Percentiles rank a stretch among this genome's conserved stretches.
These are phyloP conservation scores for Polyommatus iphigenia DNA, from an alignment of 2,888 invertebrate species.

Conservation along the genomic window DNA sequence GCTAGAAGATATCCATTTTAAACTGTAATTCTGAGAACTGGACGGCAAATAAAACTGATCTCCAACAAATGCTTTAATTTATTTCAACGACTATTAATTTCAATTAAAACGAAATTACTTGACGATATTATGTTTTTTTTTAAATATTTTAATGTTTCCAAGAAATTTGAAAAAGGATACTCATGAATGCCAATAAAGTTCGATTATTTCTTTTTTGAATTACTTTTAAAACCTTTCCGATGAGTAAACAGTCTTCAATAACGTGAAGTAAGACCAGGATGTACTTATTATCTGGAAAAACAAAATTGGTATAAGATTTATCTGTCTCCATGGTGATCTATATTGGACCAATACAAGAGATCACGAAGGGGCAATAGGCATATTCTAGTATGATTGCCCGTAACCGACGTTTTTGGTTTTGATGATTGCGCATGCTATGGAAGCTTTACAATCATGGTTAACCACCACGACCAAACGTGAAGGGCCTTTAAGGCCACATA, in stretches of 20 bases:
- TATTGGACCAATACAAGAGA: no score
- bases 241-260: slow-evolving; percentile 61
- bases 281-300: slow-evolving; percentile 63
- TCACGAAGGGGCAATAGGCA: no score
- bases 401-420: no score
- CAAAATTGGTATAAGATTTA: no score
- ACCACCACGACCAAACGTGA: background rate
- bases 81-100: background rate
- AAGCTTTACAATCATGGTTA: background rate
- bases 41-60: background rate
- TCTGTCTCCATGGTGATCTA: no score
- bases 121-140: no score
- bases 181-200: no score
- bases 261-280: slow-evolving; percentile 73
- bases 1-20: slow-evolving; percentile 50
- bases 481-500: background rate
- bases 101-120: no score
- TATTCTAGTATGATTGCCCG: no score
- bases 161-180: no score
- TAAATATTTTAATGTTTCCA: no score
- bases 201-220: background rate
- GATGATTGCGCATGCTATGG: no score
- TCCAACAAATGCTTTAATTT: background rate
- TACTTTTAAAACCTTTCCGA: slow-evolving; percentile 38
- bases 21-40: slow-evolving; percentile 25